Evolutionary conservation across 1,140 invertebrate genomes (phyloP), one percentile per base, ranked within the genome.

Genomic region (Formica exsecta): DNA sequence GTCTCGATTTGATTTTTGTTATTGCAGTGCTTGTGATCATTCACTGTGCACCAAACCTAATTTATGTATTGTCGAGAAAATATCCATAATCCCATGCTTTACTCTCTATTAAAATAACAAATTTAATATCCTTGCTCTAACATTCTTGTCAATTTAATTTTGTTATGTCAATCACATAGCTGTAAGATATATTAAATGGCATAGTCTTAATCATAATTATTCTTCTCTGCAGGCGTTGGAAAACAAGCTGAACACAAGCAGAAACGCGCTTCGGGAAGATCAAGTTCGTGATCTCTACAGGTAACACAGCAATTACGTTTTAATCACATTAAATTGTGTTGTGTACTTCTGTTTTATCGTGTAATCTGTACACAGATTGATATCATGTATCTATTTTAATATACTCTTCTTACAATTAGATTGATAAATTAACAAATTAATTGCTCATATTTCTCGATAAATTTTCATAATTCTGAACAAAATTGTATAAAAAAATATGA

Each of bases 211-310:
- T 65, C 22, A 29, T 16, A 54, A 86, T 73, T 68, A 65, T 76
- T 76, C 25, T 71, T 51, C 13, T 77, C 36, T 85, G 75, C 90
- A 95, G 95, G 94, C 95, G 22, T 86, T 95, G 94, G 95, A 95
- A 88, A 95, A 95, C 83, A 95, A 95, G 76, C 88, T 95, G 73
- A 95, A 95, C 77, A 94, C 95, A 61, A 95, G 95, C 86, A 92
- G 93, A 86, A 95, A 95, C 80, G 92, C 94, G 59, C 93, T 94
- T 41, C 90, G 95, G 91, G 95, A 95, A 90, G 95, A 95, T 90
- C 95, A 94, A 91, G 92, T 95, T 65, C 93, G 94, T 48, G 95
- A 95, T 92, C 90, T 95, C 85, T 95, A 95, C 94, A 95, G 95
- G 95, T 95, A 95, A 95, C 93, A 92, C 90, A 92, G 87, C 66